Evolutionary conservation across 37 sponge, comb jelly and placozoan genomes (phyloP), one percentile per base, ranked within the genome.

Genomic region (Corticium candelabrum): DNA sequence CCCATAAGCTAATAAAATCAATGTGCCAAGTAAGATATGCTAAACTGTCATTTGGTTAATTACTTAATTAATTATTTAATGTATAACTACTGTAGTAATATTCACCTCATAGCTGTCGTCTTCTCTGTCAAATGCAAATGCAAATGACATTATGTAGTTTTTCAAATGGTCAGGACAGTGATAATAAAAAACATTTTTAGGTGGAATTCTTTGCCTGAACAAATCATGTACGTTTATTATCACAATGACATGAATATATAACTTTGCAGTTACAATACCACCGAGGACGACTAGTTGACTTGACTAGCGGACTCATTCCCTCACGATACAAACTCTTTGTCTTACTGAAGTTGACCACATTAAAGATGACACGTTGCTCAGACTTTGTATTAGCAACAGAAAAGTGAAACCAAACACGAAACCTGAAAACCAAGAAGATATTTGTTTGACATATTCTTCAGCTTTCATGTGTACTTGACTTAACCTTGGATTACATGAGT

Each of bases 341-440:
- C 74, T 93, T 97, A 77, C 91, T 93, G 72, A 91, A 93, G 77
- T 97, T 97, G 0, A 97, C 93, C 1, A 97, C 78, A 71, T 93
- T 88, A 76, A 97, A 93, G 73, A 97, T 90, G 36, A 93, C 90
- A 34, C 89, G 78, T 90, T 94, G 75, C 34, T 78, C 29, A 1
- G 67, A 3, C 1, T 67, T 68, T 34, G 86, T 78, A 68, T 97
- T 97, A 56, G 41, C 29, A 15, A 97, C 94, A 40, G 89, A 85
- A 37, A 93, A 97, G 40, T 97, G 81, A 75, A 97, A 97, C 98
- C 98, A 97, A 34, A 97, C 90, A 36, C 90, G 62, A 56, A 71
- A 89, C 76, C 89, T 88, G 75, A 5, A 34, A 3, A 30, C 39
- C 3, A 11, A 74, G 3, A 43, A 5, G 11, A 43, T n/a, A n/a